Percentiles rank a stretch among this genome's conserved stretches.
These are phyloP conservation scores for Malaclemys terrapin DNA, from an alignment of 2,113 vertebrate species.

Conservation along the genomic window DNA sequence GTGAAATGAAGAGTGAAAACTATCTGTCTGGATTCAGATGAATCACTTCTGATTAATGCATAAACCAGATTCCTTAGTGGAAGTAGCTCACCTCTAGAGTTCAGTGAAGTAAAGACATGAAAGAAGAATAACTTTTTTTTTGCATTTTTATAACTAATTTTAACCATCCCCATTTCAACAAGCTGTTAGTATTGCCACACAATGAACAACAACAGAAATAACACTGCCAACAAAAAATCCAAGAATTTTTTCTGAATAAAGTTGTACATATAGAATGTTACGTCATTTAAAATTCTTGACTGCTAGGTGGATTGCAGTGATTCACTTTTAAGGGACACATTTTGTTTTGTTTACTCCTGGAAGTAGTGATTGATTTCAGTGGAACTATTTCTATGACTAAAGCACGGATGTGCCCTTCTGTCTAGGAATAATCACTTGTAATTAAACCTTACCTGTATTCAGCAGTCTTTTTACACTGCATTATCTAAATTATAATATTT, in stretches of 20 bases:
- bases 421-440: neutral
- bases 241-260: neutral
- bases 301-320: neutral
- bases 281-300: neutral
- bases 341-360: neutral
- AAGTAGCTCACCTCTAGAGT: slow-evolving; percentile 33
- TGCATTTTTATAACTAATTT: slow-evolving; percentile 60
- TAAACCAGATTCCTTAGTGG: neutral
- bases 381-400: neutral
- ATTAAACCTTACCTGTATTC: neutral
- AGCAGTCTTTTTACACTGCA: neutral
- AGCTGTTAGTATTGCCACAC: neutral
- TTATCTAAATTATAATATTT: neutral
- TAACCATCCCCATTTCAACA: slow-evolving; percentile 8
- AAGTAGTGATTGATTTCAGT: neutral
- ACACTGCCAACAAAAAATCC: neutral
- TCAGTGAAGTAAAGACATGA: slow-evolving; percentile 45
- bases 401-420: neutral
- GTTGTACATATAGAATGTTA: neutral
- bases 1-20: neutral
- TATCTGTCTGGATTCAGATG: slow-evolving; percentile 15
- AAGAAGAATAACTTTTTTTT: slow-evolving; percentile 31
- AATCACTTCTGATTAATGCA: slow-evolving; percentile 51
- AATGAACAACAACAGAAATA: neutral
- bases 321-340: neutral